These are phyloP conservation scores for Notoglanidium macrostoma DNA, from an alignment of 2,797 vertebrate species.

Conservation along the genomic window DNA sequence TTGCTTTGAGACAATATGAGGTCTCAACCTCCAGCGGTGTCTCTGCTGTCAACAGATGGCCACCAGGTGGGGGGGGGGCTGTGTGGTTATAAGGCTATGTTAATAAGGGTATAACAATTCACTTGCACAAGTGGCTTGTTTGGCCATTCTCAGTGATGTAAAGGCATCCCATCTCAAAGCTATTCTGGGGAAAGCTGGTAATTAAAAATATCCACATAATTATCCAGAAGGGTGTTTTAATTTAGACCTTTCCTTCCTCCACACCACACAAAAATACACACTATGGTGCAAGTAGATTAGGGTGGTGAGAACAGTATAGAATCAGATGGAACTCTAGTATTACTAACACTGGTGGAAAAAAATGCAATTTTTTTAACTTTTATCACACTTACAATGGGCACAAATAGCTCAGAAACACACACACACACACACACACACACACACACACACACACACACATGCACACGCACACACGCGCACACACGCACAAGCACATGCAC, in stretches of 20 bases:
- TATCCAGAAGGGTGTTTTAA: conserved; percentile 45
- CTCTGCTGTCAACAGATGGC: neutral
- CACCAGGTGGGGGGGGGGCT: too few species aligned
- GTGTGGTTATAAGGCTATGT: too few species aligned
- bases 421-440: neutral
- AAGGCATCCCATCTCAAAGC: conserved; percentile 28
- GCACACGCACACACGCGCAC: too few species aligned
- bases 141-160: conserved; percentile 21
- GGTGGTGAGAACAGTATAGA: neutral
- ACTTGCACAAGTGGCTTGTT: conserved; percentile 42
- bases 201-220: conserved; percentile 51
- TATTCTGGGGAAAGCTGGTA: conserved; percentile 51
- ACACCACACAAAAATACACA: conserved; percentile 40
- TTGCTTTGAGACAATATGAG: neutral
- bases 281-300: conserved; percentile 1
- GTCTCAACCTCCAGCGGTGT: conserved; percentile 14
- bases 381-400: neutral
- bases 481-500: too few species aligned
- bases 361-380: neutral
- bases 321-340: neutral
- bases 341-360: neutral
- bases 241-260: conserved; percentile 44
- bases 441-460: too few species aligned
- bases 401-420: neutral
- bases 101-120: conserved; percentile 16